phyloP scores from a whole-genome alignment of 1,140 invertebrate genomes.

The Panonychus citri region DNA sequence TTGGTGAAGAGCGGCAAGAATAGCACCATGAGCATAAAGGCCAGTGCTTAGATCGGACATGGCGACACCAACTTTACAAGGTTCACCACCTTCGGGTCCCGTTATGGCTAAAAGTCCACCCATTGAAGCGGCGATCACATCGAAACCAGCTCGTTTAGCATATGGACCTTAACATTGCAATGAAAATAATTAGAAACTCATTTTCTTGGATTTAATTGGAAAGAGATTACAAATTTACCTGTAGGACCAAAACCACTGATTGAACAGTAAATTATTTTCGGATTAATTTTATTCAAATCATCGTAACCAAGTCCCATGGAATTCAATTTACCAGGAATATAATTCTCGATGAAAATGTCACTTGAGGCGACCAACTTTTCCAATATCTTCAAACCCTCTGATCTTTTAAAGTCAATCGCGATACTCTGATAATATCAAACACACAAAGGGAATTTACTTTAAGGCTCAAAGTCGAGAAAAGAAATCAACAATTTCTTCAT shows the following conservation, averaged over 20 bases:
- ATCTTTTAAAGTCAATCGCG: slow-evolving; percentile 54
- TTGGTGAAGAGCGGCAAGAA: slow-evolving; percentile 65
- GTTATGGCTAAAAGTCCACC: slow-evolving; percentile 75
- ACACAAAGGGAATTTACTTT: too few species aligned
- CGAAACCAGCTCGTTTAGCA: slow-evolving; percentile 60
- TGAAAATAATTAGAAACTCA: too few species aligned
- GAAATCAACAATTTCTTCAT: too few species aligned
- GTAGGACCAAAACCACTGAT: slow-evolving; percentile 61
- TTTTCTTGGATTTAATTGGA: too few species aligned
- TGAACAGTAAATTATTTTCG: slow-evolving; percentile 73
- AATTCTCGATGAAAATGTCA: slow-evolving; percentile 86
- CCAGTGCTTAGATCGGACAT: slow-evolving; percentile 80
- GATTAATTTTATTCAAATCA: slow-evolving; percentile 40
- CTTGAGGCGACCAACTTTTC: slow-evolving; percentile 39
- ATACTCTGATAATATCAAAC: too few species aligned
- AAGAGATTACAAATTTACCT: slow-evolving; percentile 7
- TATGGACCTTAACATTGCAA: too few species aligned
- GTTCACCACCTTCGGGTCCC: slow-evolving; percentile 52
- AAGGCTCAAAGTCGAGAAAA: too few species aligned
- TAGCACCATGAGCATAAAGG: slow-evolving; percentile 80
- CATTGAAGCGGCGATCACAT: slow-evolving; percentile 76
- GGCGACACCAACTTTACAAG: slow-evolving; percentile 76
- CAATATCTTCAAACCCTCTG: slow-evolving; percentile 43
- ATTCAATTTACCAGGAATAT: slow-evolving; percentile 64
- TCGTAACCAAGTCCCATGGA: slow-evolving; percentile 54